Percentiles rank a stretch among this genome's conserved stretches.
Conservation (phyloP, 2,888 invertebrate genomes). For the Diaphora mendica region DNA sequence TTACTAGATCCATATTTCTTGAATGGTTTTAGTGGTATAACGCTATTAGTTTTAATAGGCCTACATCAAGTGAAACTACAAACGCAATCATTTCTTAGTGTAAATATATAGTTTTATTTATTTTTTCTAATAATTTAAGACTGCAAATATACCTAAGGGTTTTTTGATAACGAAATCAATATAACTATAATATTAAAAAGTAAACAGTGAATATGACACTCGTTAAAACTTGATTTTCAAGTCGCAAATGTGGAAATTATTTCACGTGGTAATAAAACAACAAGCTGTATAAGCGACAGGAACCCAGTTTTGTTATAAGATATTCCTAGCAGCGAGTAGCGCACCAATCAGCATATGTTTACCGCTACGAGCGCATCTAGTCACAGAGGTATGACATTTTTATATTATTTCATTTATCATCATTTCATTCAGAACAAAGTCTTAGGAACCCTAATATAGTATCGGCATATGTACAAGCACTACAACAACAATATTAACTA, state of each 20-base stretch:
- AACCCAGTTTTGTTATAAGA: conserved; percentile 70
- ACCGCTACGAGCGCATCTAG: conserved; percentile 62
- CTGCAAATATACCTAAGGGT: neutral
- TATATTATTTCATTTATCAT: conserved; percentile 10
- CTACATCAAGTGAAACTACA: no score
- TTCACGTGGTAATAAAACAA: conserved; percentile 21
- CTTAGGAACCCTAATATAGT: no score
- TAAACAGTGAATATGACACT: neutral
- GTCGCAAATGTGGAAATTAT: neutral
- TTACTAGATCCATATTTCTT: neutral
- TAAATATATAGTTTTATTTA: no score
- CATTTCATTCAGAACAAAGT: neutral
- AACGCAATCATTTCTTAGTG: no score
- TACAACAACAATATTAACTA: no score
- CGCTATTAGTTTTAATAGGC: no score
- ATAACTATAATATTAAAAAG: neutral
- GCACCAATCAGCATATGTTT: conserved; percentile 60
- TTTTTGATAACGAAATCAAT: neutral
- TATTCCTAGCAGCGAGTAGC: conserved; percentile 53
- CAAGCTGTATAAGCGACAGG: conserved; percentile 64
- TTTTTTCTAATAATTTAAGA: no score
- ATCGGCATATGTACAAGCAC: no score
- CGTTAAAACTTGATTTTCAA: neutral
- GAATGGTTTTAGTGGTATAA: neutral
- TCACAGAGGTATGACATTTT: conserved; percentile 58